A percentile compares a stretch with the other conserved stretches of the same genome.
phyloP scores from a whole-genome alignment of 37 sponge, comb jelly and placozoan genomes.

The Hexactinellida sp. region DNA sequence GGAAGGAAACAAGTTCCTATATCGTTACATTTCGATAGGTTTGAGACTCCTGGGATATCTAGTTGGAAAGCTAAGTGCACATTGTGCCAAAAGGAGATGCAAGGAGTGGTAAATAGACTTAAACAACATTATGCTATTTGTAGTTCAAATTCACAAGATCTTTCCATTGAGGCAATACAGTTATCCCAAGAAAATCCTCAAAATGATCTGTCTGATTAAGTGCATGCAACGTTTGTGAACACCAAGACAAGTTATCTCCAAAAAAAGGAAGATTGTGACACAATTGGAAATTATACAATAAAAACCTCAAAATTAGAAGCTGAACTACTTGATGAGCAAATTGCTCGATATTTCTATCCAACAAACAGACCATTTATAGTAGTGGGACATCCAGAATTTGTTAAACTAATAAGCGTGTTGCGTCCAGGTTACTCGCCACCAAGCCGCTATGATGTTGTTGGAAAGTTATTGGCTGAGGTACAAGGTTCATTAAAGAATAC shows the following conservation, averaged over 20 bases:
- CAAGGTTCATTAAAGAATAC: background rate
- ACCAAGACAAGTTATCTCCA: background rate
- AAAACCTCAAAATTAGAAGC: background rate
- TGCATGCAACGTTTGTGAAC: background rate
- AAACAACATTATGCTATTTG: background rate
- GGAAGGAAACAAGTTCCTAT: background rate
- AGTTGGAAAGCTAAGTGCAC: constrained; percentile 10
- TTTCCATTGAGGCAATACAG: no score
- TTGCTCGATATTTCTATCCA: background rate
- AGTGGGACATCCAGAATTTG: background rate
- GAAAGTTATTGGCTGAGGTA: background rate
- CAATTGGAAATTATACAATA: background rate
- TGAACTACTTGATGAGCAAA: background rate
- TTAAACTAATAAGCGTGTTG: background rate
- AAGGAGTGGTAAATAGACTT: background rate
- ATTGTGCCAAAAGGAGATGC: no score
- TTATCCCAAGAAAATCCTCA: background rate
- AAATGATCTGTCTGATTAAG: background rate
- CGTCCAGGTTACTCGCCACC: constrained; percentile 11
- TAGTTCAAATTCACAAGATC: background rate
- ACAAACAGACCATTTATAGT: background rate
- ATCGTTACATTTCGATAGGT: background rate
- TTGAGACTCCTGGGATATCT: background rate
- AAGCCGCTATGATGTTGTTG: constrained; percentile 1
- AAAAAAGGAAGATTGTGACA: background rate